Evolutionary conservation across 2,113 vertebrate genomes (phyloP), one percentile per base, ranked within the genome.

Genomic region (Gymnarchus niloticus): DNA sequence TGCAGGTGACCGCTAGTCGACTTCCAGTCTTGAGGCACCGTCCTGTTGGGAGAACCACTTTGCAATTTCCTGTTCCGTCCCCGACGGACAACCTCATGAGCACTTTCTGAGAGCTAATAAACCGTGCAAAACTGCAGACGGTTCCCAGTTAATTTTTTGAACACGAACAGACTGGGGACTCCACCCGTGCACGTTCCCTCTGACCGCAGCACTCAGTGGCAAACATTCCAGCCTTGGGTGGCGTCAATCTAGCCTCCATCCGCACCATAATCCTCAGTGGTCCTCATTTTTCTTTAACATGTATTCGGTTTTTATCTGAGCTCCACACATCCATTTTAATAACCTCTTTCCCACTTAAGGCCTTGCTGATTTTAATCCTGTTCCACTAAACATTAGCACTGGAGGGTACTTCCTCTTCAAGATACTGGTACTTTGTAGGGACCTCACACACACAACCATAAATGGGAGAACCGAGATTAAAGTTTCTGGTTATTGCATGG

Each of bases 51-150:
- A 81, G 44, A 81, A 51, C 48, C 44, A 51, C n/a, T 46, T n/a
- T 28, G 49, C 44, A 14, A 54, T 28, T 33, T 82, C 49, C 80
- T 54, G 28, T 28, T 87, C 56, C 87, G 33, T 69, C 83, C 44
- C 88, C 89, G 80, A 89, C 87, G 89, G 90, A 90, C 85, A 88
- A 87, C 89, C 92, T 90, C 90, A 48, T 78, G 84, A 81, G 41
- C 89, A 87, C 82, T 89, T 90, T 88, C 88, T 86, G 88, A 92
- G 92, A 88, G 87, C 91, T 87, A 92, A 94, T 93, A 91, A 92
- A 92, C 92, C 91, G 85, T 93, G 92, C 14, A 92, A 93, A 93
- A 94, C 92, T 90, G 92, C 91, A 89, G 86, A 84, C 92, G 91
- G 90, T 93, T 92, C 91, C 89, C 86, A 91, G 91, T 85, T 89